Base-by-base conservation (phyloP, 2,888 invertebrate species). In the Pilophorus perplexus region DNA sequence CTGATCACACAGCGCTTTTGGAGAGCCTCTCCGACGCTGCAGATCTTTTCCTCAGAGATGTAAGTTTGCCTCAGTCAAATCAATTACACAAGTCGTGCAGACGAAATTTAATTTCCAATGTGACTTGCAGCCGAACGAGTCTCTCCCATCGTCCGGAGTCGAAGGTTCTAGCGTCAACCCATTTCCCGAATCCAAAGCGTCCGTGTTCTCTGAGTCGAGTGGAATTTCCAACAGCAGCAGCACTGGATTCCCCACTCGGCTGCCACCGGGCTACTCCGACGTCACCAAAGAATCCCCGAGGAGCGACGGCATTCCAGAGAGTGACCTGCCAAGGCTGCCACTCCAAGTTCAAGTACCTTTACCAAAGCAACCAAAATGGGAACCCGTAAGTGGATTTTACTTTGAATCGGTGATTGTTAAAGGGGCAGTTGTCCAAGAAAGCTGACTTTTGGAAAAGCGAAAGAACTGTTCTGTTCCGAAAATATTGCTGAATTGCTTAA, bases 21-120 rank as follows among this genome's bases (percentile, higher is more conserved):
- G 90, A 90, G 73, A 87, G 85, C 72, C 79, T 91, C 10, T 85
- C 88, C 33, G 91, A 91, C 75, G 85, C 89, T 0, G 88, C 89
- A 16, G 91, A 91, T 74, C 81, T 91, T 57, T 87, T 91, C 75
- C 79, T 92, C 67, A 89, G 72, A 71, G 73, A 73, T 66, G 74
- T 74, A 70, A 70, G 69, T 68, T n/a, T n/a, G 23, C 12, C 20
- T 40, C 4, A 40, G n/a, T 40, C 16, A 6, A 12, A 40, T 4
- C 40, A 33, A 33, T 33, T 33, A 6, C 33, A 8, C 8, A 40
- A 44, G 8, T 44, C 8, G 6, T 44, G 14, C 25, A 10, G 1
- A 27, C 6, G 10, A 50, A 2, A 50, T 2, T 18, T 10, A 14
- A 38, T 44, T 55, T 22, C 1, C 16, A 1, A 4, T 57, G 6